Conservation (phyloP, 2,888 invertebrate genomes). For the Archips crataeganus region DNA sequence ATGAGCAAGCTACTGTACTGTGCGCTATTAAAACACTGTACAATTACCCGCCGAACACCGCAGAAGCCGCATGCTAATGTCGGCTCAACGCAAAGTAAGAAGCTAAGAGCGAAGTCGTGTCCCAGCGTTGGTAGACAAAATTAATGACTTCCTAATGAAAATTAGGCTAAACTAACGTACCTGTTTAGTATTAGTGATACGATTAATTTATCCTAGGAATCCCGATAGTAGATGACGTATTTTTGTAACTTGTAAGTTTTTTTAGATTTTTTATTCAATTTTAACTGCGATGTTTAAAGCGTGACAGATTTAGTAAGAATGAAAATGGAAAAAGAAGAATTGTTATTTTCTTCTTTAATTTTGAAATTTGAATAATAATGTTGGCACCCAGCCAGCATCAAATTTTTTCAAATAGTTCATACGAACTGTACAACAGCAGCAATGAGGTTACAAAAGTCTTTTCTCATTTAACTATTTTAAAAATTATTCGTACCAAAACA, state of each 20-base stretch:
- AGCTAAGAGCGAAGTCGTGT: constrained; percentile 6
- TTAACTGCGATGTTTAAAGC: constrained; percentile 22
- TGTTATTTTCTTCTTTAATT: not conserved
- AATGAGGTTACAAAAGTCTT: not conserved
- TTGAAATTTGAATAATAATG: constrained; percentile 5
- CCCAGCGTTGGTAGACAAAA: not conserved
- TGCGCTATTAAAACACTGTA: not conserved
- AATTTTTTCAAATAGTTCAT: not conserved
- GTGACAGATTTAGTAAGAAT: constrained; percentile 34
- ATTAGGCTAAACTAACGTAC: not conserved
- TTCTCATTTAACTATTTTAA: not conserved
- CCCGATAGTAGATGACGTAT: not conserved
- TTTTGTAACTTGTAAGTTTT: constrained; percentile 17
- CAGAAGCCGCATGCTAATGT: constrained; percentile 1
- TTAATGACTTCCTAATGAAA: not conserved
- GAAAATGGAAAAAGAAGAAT: constrained; percentile 12
- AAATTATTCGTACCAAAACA: too few relatives aligned
- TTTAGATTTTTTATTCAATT: constrained; percentile 47
- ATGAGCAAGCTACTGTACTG: not conserved
- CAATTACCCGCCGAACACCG: not conserved
- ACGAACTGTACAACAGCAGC: too few relatives aligned
- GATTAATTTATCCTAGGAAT: constrained; percentile 1
- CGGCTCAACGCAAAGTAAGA: constrained; percentile 8
- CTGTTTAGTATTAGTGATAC: not conserved
- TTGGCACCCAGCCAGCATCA: not conserved